Percentiles rank a stretch among this genome's conserved stretches.
phyloP scores from a whole-genome alignment of 1,140 invertebrate genomes.

The Himalopsyche phryganea region DNA sequence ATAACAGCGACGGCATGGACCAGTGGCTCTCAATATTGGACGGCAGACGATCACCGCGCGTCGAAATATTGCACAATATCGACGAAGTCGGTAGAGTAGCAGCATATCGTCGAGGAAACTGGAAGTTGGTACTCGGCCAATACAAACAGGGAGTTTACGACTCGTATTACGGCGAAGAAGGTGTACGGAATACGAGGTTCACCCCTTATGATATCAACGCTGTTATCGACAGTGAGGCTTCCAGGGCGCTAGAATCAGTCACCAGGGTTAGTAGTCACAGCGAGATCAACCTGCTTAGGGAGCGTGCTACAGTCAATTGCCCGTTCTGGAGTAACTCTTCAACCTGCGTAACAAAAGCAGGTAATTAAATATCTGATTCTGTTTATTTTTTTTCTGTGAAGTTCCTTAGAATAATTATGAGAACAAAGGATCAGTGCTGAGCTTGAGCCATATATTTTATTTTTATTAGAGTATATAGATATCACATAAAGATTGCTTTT shows the following conservation, averaged over 20 bases:
- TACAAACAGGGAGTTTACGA: constrained; percentile 7
- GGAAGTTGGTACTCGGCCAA: constrained; percentile 62
- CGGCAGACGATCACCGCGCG: constrained; percentile 59
- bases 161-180: constrained; percentile 27
- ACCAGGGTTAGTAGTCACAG: constrained; percentile 2
- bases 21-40: constrained; percentile 68
- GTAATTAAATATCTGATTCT: too few species aligned
- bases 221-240: constrained; percentile 14
- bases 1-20: constrained; percentile 67
- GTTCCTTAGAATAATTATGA: too few species aligned
- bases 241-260: constrained; percentile 19
- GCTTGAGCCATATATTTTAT: too few species aligned
- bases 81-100: constrained; percentile 72
- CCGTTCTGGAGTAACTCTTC: constrained; percentile 20
- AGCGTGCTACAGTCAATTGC: constrained; percentile 21
- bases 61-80: constrained; percentile 79
- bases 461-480: too few species aligned
- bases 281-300: constrained; percentile 25
- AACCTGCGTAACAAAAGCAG: constrained; percentile 21
- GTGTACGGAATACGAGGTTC: constrained; percentile 11
- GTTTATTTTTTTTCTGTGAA: too few species aligned
- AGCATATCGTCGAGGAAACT: constrained; percentile 67
- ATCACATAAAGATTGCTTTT: too few species aligned
- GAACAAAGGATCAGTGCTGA: too few species aligned
- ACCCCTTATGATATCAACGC: constrained; percentile 18